Evolutionary conservation across 2,888 invertebrate genomes (phyloP).

Genomic region (Oxycera nigricornis): DNA sequence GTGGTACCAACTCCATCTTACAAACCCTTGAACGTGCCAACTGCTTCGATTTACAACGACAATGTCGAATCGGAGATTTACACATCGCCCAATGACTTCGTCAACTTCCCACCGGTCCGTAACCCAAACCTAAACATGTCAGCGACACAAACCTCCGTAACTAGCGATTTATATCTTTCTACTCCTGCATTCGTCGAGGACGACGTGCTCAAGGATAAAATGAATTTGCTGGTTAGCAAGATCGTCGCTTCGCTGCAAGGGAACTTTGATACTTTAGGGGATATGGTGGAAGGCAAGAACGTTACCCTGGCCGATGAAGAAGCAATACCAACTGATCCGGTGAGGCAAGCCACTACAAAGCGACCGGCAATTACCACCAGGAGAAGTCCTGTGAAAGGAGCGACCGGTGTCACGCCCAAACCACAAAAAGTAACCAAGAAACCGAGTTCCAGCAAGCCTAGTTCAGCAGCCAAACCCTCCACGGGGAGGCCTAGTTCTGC

Average conservation of each 20-base stretch:
- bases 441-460: conserved; percentile 54
- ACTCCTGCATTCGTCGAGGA: conserved; percentile 82
- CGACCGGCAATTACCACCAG: conserved; percentile 46
- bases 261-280: conserved; percentile 81
- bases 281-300: conserved; percentile 71
- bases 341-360: conserved; percentile 38
- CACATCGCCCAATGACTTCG: conserved; percentile 73
- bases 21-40: conserved; percentile 58
- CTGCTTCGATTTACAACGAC: conserved; percentile 43
- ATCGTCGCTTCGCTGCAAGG: conserved; percentile 84
- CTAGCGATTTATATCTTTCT: conserved; percentile 71
- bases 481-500: conserved; percentile 22
- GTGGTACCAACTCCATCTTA: conserved; percentile 58
- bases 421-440: conserved; percentile 51
- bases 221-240: conserved; percentile 82
- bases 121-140: conserved; percentile 83
- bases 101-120: conserved; percentile 85
- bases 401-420: conserved; percentile 49
- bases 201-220: conserved; percentile 77
- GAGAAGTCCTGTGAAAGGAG: conserved; percentile 45
- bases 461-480: conserved; percentile 61
- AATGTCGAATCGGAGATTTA: conserved; percentile 64
- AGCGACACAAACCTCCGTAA: conserved; percentile 63
- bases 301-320: conserved; percentile 50
- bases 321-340: conserved; percentile 20